Evolutionary conservation across 2,797 vertebrate genomes (phyloP).

Genomic region (Ctenochaetus hawaiiensis): DNA sequence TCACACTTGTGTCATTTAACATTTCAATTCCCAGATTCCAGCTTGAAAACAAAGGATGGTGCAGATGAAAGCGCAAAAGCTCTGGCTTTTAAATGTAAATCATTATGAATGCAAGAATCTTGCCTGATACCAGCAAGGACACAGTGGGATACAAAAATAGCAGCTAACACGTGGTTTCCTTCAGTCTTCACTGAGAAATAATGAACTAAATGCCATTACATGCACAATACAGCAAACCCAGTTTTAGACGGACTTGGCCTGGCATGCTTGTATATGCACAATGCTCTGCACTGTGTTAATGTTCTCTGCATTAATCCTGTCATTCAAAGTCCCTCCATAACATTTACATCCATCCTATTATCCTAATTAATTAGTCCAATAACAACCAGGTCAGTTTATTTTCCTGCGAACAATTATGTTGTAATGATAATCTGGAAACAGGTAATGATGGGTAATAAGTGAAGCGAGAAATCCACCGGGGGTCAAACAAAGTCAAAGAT

Average conservation of each 20-base stretch:
- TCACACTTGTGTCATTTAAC: constrained; percentile 76
- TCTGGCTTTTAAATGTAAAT: constrained; percentile 57
- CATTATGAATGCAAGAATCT: constrained; percentile 59
- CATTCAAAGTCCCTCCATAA: constrained; percentile 66
- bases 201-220: constrained; percentile 41
- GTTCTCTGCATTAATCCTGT: constrained; percentile 55
- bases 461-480: constrained; percentile 56
- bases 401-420: constrained; percentile 61
- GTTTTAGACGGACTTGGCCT: constrained; percentile 28
- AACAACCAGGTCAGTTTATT: constrained; percentile 70
- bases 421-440: constrained; percentile 70
- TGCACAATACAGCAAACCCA: constrained; percentile 37
- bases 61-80: constrained; percentile 49
- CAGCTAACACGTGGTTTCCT: constrained; percentile 27
- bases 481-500: constrained; percentile 70
- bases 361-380: constrained; percentile 77
- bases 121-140: constrained; percentile 54
- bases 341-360: constrained; percentile 76
- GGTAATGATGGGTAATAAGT: constrained; percentile 71
- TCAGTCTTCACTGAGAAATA: constrained; percentile 31
- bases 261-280: constrained; percentile 14
- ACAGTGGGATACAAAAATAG: constrained; percentile 45
- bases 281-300: constrained; percentile 36
- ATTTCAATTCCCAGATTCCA: constrained; percentile 73
- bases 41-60: constrained; percentile 67